These are phyloP conservation scores for Leucozona laternaria DNA, from an alignment of 2,888 invertebrate genomes.

Conservation along the genomic window DNA sequence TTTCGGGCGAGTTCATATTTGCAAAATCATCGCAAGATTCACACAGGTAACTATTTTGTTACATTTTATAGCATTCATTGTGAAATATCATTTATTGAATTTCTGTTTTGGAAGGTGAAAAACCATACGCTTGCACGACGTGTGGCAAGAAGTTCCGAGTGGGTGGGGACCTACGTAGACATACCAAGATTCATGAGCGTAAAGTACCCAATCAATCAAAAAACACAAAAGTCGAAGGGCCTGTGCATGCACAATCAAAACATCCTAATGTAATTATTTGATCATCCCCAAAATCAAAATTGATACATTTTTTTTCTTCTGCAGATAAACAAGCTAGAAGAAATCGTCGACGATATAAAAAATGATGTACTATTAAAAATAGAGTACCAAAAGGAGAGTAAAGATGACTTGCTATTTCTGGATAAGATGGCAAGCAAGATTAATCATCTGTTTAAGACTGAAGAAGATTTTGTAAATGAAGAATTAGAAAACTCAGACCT, in stretches of 20 bases:
- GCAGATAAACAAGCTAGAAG: slow-evolving; percentile 3
- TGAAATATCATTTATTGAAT: slow-evolving; percentile 4
- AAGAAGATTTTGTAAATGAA: slow-evolving; percentile 57
- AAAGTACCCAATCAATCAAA: slow-evolving; percentile 48
- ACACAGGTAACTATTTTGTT: slow-evolving; percentile 87
- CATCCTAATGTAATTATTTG: neutral
- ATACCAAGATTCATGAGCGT: slow-evolving; percentile 88
- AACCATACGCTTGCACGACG: slow-evolving; percentile 89
- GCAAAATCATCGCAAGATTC: slow-evolving; percentile 92
- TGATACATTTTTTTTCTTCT: neutral
- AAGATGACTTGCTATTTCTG: slow-evolving; percentile 56
- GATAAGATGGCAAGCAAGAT: slow-evolving; percentile 65
- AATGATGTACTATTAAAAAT: slow-evolving; percentile 41
- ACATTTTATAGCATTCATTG: neutral
- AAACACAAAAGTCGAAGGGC: neutral
- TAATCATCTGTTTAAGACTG: slow-evolving; percentile 71
- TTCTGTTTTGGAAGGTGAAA: slow-evolving; percentile 85
- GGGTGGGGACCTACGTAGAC: slow-evolving; percentile 92
- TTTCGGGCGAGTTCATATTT: slow-evolving; percentile 94
- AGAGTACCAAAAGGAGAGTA: slow-evolving; percentile 45
- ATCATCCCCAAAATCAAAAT: neutral
- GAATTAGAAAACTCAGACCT: slow-evolving; percentile 49
- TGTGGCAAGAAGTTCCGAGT: slow-evolving; percentile 94
- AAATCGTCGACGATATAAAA: slow-evolving; percentile 23
- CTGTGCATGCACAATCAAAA: neutral